A percentile compares a stretch with the other conserved stretches of the same genome.
These are phyloP conservation scores for Anolis apletophallus DNA, from an alignment of 2,797 vertebrate genomes.

Conservation along the genomic window DNA sequence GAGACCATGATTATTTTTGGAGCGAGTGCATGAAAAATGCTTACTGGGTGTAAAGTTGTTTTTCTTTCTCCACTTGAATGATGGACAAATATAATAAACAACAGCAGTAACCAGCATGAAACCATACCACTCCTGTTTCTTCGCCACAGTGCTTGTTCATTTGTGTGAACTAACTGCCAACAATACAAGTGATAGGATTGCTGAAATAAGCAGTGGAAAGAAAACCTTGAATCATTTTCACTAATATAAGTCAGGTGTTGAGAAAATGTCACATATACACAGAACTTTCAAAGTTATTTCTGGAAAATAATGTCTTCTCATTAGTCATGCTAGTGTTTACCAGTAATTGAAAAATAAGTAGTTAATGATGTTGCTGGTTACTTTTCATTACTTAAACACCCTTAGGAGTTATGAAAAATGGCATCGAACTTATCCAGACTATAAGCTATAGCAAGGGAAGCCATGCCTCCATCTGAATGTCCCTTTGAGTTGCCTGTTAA, in stretches of 20 bases:
- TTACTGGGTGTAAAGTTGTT: constrained; percentile 15
- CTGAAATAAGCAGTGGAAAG: constrained; percentile 28
- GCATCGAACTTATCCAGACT: constrained; percentile 1
- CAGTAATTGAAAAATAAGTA: too few relatives aligned
- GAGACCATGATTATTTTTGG: constrained; percentile 17
- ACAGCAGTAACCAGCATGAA: constrained; percentile 1
- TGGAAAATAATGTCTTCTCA: too few relatives aligned
- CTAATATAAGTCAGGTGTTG: not conserved
- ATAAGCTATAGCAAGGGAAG: not conserved
- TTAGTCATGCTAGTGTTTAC: too few relatives aligned
- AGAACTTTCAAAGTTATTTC: too few relatives aligned
- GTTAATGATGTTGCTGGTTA: too few relatives aligned
- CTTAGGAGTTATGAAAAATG: too few relatives aligned
- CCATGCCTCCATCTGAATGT: not conserved
- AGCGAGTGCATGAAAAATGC: constrained; percentile 20
- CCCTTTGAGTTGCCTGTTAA: too few relatives aligned
- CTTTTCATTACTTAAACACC: too few relatives aligned
- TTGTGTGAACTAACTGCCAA: not conserved
- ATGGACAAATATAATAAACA: constrained; percentile 28
- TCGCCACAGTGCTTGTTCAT: constrained; percentile 4
- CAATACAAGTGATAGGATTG: not conserved
- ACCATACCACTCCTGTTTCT: not conserved
- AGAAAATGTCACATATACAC: not conserved
- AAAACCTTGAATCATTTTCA: constrained; percentile 1
- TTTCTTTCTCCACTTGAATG: constrained; percentile 20